Conservation (phyloP, 2,113 vertebrate species). For the Miniopterus natalensis region DNA sequence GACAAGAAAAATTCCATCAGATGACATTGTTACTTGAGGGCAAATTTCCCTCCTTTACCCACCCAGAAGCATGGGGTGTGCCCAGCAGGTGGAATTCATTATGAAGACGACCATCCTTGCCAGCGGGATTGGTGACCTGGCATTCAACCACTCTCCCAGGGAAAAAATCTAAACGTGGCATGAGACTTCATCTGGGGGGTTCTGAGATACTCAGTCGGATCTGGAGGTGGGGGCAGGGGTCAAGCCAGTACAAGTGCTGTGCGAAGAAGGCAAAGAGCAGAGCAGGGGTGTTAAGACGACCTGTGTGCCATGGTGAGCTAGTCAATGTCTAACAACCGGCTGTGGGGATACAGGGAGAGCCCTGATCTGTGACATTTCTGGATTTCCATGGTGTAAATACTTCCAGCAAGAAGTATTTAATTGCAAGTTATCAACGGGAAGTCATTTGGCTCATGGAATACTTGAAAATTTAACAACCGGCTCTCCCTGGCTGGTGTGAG, state of each 20-base stretch:
- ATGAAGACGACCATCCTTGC: not conserved
- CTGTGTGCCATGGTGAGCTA: not conserved
- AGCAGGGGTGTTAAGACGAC: not conserved
- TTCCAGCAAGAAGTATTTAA: not conserved
- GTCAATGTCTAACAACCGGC: not conserved
- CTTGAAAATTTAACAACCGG: not conserved
- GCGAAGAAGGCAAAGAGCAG: conserved; percentile 1
- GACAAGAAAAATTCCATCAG: not conserved
- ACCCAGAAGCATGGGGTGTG: conserved; percentile 34
- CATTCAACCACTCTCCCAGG: conserved; percentile 59
- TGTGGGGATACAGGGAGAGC: not conserved
- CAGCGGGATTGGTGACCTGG: conserved; percentile 62
- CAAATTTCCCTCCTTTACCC: not conserved
- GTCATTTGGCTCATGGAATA: not conserved
- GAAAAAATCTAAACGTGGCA: conserved; percentile 58
- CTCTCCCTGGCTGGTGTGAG: not conserved
- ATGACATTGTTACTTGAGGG: conserved; percentile 26
- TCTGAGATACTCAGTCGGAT: conserved; percentile 20
- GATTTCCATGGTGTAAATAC: not conserved
- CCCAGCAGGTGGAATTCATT: conserved; percentile 77
- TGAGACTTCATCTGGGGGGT: conserved; percentile 71
- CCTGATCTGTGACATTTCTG: not conserved
- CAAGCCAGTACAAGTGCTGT: conserved; percentile 15
- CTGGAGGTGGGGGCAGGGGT: conserved; percentile 13
- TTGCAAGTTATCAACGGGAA: not conserved